Conservation (phyloP, 2,113 vertebrate genomes). For the Ahaetulla prasina region DNA sequence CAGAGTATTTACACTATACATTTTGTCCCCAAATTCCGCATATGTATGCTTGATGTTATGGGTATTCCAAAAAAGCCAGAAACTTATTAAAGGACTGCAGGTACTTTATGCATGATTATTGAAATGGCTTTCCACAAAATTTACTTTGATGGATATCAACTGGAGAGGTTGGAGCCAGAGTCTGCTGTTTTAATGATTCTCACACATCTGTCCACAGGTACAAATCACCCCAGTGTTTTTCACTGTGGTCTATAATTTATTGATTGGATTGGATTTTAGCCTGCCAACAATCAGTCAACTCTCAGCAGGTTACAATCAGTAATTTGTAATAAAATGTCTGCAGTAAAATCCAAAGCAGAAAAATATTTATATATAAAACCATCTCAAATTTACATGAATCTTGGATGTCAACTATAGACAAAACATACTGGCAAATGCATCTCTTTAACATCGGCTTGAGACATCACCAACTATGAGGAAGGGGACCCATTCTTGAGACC, state of each 20-base stretch:
- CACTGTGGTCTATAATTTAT: not conserved
- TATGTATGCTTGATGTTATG: not conserved
- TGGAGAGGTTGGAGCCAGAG: not conserved
- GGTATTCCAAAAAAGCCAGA: not conserved
- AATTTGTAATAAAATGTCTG: not conserved
- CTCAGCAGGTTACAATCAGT: not conserved
- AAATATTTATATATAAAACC: not conserved
- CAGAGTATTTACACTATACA: not conserved
- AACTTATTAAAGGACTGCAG: not conserved
- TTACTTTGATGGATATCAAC: not conserved
- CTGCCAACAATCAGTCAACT: not conserved
- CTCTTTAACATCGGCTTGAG: not conserved
- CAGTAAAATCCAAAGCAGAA: not conserved
- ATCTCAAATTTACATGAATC: not conserved
- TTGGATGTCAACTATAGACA: not conserved
- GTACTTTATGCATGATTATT: not conserved
- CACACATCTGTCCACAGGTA: not conserved
- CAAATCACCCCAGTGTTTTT: not conserved
- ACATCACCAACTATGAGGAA: not conserved
- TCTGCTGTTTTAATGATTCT: not conserved
- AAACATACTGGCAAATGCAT: not conserved
- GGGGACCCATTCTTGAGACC: not conserved
- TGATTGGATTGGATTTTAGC: not conserved
- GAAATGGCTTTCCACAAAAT: not conserved
- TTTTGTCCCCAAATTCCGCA: not conserved